A percentile compares a stretch with the other conserved stretches of the same genome.
phyloP scores from a whole-genome alignment of 2,888 invertebrate genomes.

The Venusia cambrica region DNA sequence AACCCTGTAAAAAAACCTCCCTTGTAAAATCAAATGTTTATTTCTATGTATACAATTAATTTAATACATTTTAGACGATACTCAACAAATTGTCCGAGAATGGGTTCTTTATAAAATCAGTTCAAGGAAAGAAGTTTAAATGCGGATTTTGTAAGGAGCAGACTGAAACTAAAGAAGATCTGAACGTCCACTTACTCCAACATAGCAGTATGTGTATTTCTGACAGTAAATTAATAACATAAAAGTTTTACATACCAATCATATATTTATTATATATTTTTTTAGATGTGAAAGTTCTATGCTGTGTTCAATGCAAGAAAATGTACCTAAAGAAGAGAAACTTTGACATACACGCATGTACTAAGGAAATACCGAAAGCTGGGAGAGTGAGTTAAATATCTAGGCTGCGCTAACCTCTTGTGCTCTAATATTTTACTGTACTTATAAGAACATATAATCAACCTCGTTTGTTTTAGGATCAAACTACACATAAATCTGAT shows the following conservation, averaged over 20 bases:
- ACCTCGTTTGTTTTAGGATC: too few relatives aligned
- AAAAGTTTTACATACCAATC: neutral
- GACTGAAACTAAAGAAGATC: slow-evolving; percentile 57
- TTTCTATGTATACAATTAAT: neutral
- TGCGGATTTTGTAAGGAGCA: slow-evolving; percentile 59
- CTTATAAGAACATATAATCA: too few relatives aligned
- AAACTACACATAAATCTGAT: slow-evolving; percentile 21
- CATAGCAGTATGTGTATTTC: slow-evolving; percentile 56
- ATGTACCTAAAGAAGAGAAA: slow-evolving; percentile 53
- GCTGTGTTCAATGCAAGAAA: slow-evolving; percentile 61
- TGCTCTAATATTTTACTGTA: too few relatives aligned
- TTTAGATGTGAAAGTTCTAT: slow-evolving; percentile 54
- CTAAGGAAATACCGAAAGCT: slow-evolving; percentile 21
- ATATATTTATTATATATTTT: slow-evolving; percentile 21
- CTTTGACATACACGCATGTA: slow-evolving; percentile 53
- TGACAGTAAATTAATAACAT: neutral
- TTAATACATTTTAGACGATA: slow-evolving; percentile 49
- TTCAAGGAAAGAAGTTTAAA: slow-evolving; percentile 43
- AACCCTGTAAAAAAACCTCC: too few relatives aligned
- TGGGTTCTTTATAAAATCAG: slow-evolving; percentile 52
- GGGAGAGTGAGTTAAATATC: slow-evolving; percentile 28
- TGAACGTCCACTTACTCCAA: slow-evolving; percentile 46
- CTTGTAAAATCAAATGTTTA: slow-evolving; percentile 6
- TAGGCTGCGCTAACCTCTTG: too few relatives aligned
- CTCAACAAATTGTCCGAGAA: slow-evolving; percentile 61